Base-by-base conservation (phyloP, 2,113 vertebrate genomes). In the Lagenorhynchus albirostris region DNA sequence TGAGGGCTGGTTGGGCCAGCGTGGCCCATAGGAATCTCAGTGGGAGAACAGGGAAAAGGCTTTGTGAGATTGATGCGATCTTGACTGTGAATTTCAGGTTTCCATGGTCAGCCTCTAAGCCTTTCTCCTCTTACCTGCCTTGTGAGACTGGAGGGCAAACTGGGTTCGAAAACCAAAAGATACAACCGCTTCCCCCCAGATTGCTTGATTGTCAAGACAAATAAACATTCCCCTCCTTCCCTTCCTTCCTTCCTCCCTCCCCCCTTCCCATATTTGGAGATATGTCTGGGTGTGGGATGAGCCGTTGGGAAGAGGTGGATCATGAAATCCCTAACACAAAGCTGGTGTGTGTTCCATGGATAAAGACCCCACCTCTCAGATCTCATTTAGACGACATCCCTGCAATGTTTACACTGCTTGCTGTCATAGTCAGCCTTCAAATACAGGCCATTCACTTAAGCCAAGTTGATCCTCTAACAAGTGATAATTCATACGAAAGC, bases 81-180 rank as follows among this genome's bases (percentile, higher is more conserved):
- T 55, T 95, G 58, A 84, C 33, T 14, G 8, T 53, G 62, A 93
- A 73, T 65, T 95, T 86, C 23, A 77, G 47, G 8, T 93, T 58
- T 96, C 74, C 29, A 82, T 0, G 1, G 33, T 88, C 63, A 95
- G 17, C 44, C 50, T 65, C n/a, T 33, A 83, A 73, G 55, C 31
- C 31, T 76, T 93, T 63, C 9, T 86, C 31, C 50, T 92, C 8
- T 71, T 73, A 83, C 8, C 6, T 91, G 63, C n/a, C 33, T 74
- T 93, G 25, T 89, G n/a, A 95, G n/a, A 95, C 26, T 84, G 50
- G 68, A 90, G 36, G 29, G 25, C 15, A 93, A 95, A 88, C 25
- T 74, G 29, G 47, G 55, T 21, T 58, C 18, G 7, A 21, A 92
- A 94, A 10, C 58, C 55, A 20, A 44, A 79, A 76, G 55, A 60